phyloP scores from a whole-genome alignment of 2,113 vertebrate species.

The Mesoclemmys tuberculata region DNA sequence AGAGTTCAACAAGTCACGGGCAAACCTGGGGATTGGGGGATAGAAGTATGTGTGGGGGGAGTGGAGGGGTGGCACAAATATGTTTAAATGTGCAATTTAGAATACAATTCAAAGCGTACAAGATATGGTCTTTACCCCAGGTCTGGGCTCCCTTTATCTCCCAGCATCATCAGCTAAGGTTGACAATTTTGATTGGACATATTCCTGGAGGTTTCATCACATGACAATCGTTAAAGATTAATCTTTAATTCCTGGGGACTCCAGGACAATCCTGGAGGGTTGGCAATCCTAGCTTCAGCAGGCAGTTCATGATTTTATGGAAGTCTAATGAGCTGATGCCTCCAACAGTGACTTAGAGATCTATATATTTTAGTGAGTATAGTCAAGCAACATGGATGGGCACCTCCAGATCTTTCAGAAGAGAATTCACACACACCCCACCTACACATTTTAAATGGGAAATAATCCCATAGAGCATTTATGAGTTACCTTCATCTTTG shows the following conservation, averaged over 20 bases:
- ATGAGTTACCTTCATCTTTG: conserved; percentile 5
- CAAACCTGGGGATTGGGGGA: neutral
- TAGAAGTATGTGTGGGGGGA: neutral
- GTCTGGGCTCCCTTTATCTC: neutral
- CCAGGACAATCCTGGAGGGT: too few relatives aligned
- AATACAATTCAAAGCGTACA: neutral
- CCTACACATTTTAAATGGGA: neutral
- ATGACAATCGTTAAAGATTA: too few relatives aligned
- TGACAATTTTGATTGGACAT: too few relatives aligned
- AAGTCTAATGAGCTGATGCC: neutral
- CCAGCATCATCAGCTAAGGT: too few relatives aligned
- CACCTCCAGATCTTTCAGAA: neutral
- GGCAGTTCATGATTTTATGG: neutral
- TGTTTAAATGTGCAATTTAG: neutral
- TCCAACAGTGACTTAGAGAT: neutral
- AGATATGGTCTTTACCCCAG: neutral
- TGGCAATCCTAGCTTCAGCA: neutral
- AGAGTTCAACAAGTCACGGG: neutral
- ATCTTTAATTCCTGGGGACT: too few relatives aligned
- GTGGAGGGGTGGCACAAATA: neutral
- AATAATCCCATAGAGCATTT: conserved; percentile 1
- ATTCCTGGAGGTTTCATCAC: too few relatives aligned
- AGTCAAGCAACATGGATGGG: neutral
- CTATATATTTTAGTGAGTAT: neutral
- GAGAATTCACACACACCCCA: neutral